Conservation (phyloP, 1,140 invertebrate genomes). For the Zaprionus inermis region DNA sequence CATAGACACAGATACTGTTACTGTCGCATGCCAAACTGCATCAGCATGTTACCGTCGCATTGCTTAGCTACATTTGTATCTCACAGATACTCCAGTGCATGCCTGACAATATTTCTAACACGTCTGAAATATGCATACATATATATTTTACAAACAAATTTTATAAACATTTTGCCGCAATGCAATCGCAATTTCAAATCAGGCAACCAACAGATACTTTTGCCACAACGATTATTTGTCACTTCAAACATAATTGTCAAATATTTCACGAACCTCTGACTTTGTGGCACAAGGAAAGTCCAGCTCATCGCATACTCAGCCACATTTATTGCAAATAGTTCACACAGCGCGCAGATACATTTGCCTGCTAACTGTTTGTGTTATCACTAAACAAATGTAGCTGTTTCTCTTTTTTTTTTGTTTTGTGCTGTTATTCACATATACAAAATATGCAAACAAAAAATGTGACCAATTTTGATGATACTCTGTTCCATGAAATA, state of each 20-base stretch:
- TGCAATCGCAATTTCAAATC: background rate
- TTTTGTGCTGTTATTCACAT: background rate
- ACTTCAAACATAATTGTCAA: background rate
- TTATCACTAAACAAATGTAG: background rate
- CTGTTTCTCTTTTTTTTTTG: background rate
- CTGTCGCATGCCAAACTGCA: no score
- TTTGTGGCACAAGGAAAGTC: background rate
- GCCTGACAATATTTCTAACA: background rate
- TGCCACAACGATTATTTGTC: background rate
- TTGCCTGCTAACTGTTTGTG: background rate
- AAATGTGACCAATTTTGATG: background rate
- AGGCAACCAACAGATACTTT: background rate
- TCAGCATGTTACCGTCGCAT: no score
- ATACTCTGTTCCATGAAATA: background rate
- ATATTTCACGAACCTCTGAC: background rate
- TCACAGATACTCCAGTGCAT: no score
- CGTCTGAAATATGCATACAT: background rate
- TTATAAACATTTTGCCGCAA: background rate
- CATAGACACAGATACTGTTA: no score
- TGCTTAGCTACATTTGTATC: no score
- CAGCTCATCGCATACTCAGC: slow-evolving; percentile 3
- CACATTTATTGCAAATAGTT: background rate
- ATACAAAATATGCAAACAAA: background rate
- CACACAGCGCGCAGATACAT: background rate
- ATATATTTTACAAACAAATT: background rate